Conservation (phyloP, 2,888 invertebrate species). For the Zele albiditarsus region DNA sequence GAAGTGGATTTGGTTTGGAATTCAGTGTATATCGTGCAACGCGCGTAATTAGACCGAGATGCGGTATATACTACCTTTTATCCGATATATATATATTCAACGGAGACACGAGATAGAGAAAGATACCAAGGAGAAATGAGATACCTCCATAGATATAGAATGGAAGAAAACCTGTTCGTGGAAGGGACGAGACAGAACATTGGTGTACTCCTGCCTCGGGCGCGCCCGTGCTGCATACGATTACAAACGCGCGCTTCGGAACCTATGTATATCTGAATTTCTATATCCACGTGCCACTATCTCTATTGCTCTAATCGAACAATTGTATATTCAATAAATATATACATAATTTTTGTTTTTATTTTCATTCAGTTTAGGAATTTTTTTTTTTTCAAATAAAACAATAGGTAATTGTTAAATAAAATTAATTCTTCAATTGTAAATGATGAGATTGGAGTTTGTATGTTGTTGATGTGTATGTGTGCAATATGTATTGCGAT, state of each 20-base stretch:
- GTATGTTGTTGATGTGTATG: conserved; percentile 25
- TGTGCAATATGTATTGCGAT: conserved; percentile 32
- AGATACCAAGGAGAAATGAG: background rate
- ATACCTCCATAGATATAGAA: conserved; percentile 32
- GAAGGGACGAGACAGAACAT: conserved; percentile 18
- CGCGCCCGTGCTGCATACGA: conserved; percentile 57
- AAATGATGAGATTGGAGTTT: background rate
- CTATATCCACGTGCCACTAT: conserved; percentile 50
- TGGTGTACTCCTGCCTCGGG: conserved; percentile 42
- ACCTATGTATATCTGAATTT: conserved; percentile 51
- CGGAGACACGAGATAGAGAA: conserved; percentile 20
- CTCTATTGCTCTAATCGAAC: conserved; percentile 43
- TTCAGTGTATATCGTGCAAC: background rate
- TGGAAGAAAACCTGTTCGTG: conserved; percentile 36
- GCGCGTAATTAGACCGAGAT: background rate
- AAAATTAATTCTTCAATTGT: background rate
- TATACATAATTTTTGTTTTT: background rate
- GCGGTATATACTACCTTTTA: background rate
- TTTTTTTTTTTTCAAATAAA: no score
- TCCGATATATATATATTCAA: background rate
- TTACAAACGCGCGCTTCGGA: conserved; percentile 42
- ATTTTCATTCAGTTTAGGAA: background rate
- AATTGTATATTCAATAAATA: background rate
- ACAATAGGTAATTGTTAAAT: no score
- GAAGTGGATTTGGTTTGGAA: conserved; percentile 20